Conservation (phyloP, 1,140 invertebrate species). For the Papilio machaon region DNA sequence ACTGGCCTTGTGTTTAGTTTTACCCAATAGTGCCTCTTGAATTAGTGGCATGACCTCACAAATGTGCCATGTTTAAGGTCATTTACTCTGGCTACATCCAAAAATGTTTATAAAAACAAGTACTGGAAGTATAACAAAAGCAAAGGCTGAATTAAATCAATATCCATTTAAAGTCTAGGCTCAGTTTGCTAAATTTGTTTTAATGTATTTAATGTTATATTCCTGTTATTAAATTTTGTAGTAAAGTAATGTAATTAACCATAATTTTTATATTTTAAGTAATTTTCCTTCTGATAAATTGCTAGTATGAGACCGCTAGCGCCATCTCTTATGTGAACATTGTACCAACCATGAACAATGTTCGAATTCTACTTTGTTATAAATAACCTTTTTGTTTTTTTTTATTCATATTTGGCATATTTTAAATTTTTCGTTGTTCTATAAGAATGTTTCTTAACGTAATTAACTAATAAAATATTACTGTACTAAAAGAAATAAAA, state of each 20-base stretch:
- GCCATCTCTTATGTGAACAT: constrained; percentile 50
- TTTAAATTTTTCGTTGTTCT: background rate
- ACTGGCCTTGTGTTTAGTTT: constrained; percentile 27
- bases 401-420: background rate
- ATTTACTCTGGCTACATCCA: background rate
- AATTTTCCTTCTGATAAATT: constrained; percentile 29
- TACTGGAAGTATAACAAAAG: background rate
- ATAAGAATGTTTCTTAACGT: background rate
- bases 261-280: background rate
- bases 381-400: constrained; percentile 3
- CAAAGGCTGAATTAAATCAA: background rate
- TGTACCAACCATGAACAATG: background rate
- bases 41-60: constrained; percentile 37
- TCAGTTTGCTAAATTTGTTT: background rate
- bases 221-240: background rate
- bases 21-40: constrained; percentile 35
- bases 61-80: constrained; percentile 31
- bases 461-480: background rate
- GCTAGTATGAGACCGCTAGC: constrained; percentile 45
- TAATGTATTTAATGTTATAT: background rate
- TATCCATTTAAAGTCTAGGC: background rate
- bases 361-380: constrained; percentile 27
- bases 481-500: background rate
- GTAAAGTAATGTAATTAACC: background rate
- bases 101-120: background rate